Conservation (phyloP, 2,797 vertebrate genomes). For the Takifugu rubripes region DNA sequence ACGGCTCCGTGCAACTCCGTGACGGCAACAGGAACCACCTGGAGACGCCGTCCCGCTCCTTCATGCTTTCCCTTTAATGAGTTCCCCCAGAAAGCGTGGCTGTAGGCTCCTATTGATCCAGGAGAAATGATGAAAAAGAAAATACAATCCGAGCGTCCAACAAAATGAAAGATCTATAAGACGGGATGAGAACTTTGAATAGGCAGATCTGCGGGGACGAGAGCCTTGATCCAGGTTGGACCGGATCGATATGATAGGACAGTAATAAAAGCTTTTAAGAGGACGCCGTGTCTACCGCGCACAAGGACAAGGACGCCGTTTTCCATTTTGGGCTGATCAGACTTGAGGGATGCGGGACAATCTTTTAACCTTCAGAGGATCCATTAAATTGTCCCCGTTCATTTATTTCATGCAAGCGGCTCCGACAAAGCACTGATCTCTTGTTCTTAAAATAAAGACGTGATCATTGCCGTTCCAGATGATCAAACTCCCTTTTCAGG, state of each 20-base stretch:
- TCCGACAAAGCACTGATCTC: conserved; percentile 44
- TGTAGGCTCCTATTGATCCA: conserved; percentile 61
- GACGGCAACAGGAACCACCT: conserved; percentile 52
- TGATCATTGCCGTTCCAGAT: conserved; percentile 53
- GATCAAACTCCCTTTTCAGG: conserved; percentile 58
- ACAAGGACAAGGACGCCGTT: conserved; percentile 9
- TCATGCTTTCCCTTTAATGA: conserved; percentile 57
- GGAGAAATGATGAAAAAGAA: conserved; percentile 63
- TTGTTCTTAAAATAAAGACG: conserved; percentile 52
- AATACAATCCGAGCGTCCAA: conserved; percentile 37
- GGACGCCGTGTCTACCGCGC: conserved; percentile 7
- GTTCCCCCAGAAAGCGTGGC: conserved; percentile 56
- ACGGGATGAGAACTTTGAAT: conserved; percentile 34
- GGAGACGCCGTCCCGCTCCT: conserved; percentile 38
- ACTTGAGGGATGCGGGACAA: conserved; percentile 31
- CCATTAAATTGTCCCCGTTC: conserved; percentile 20
- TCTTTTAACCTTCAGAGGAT: conserved; percentile 24
- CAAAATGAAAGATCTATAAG: conserved; percentile 36
- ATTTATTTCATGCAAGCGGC: conserved; percentile 42
- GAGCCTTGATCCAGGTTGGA: conserved; percentile 30
- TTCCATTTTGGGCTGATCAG: conserved; percentile 19
- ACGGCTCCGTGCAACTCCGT: conserved; percentile 31
- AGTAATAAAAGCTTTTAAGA: conserved; percentile 27
- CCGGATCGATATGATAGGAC: conserved; percentile 28
- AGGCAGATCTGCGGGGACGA: conserved; percentile 26